Evolutionary conservation across 2,888 invertebrate genomes (phyloP).

Genomic region (Reticulitermes lucifugus): DNA sequence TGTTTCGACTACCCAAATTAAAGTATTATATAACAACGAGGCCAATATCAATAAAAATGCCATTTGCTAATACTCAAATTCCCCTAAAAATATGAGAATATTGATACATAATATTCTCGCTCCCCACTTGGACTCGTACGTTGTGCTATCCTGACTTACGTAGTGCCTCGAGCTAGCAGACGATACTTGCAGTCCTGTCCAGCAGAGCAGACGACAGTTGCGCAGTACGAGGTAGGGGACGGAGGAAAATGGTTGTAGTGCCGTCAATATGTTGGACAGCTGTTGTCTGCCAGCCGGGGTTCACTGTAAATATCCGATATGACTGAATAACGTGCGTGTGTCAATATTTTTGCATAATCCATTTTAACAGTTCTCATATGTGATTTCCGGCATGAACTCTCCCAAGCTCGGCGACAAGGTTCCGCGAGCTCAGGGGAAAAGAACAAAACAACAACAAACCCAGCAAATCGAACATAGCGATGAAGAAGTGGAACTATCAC

Average conservation of each 20-base stretch:
- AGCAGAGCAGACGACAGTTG: conserved; percentile 37
- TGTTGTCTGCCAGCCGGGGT: conserved; percentile 10
- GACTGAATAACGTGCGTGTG: background rate
- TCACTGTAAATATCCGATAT: background rate
- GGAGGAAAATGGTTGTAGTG: conserved; percentile 26
- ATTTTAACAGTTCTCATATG: conserved; percentile 3
- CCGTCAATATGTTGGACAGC: conserved; percentile 23
- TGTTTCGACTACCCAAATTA: too few relatives aligned
- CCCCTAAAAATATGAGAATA: too few relatives aligned
- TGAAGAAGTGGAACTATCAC: conserved; percentile 68
- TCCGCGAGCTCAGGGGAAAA: conserved; percentile 48
- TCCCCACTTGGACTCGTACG: too few relatives aligned
- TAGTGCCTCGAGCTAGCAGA: conserved; percentile 24
- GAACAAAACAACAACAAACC: conserved; percentile 58
- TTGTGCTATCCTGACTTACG: background rate
- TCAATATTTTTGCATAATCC: background rate
- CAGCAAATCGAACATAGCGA: conserved; percentile 65
- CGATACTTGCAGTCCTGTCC: conserved; percentile 10
- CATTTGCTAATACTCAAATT: too few relatives aligned
- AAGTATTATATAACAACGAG: too few relatives aligned
- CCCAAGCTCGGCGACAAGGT: conserved; percentile 55
- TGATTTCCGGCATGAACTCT: conserved; percentile 53
- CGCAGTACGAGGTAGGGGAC: conserved; percentile 23
- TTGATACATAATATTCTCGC: too few relatives aligned
- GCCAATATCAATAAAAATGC: too few relatives aligned